These are phyloP conservation scores for Holacanthella duospinosa DNA, from an alignment of 2,888 invertebrate species.

Conservation along the genomic window DNA sequence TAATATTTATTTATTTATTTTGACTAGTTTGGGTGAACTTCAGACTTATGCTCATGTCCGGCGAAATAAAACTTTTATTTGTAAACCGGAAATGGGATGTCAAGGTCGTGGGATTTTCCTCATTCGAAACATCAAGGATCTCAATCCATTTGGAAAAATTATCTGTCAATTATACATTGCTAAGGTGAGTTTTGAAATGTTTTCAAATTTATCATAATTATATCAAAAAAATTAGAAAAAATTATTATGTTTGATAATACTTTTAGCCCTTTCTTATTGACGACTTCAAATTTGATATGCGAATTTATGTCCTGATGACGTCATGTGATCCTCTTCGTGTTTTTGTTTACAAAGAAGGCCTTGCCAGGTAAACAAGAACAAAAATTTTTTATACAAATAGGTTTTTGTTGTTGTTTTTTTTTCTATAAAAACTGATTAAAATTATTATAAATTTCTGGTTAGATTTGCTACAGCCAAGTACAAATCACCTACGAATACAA, in stretches of 20 bases:
- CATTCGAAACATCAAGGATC: slow-evolving; percentile 64
- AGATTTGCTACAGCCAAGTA: slow-evolving; percentile 83
- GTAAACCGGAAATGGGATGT: slow-evolving; percentile 84
- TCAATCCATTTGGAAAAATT: slow-evolving; percentile 66
- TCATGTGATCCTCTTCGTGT: slow-evolving; percentile 81
- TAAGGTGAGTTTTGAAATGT: slow-evolving; percentile 46
- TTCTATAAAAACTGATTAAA: background rate
- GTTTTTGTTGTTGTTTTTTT: no score
- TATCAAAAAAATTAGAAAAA: background rate
- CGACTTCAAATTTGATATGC: slow-evolving; percentile 83
- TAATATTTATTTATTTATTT: background rate
- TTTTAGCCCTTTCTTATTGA: slow-evolving; percentile 72
- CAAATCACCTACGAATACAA: slow-evolving; percentile 67
- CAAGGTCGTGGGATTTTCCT: slow-evolving; percentile 82
- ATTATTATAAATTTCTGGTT: slow-evolving; percentile 13
- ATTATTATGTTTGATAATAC: no score
- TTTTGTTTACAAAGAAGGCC: slow-evolving; percentile 82
- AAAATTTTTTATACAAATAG: slow-evolving; percentile 1
- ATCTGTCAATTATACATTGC: slow-evolving; percentile 72
- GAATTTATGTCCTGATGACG: slow-evolving; percentile 77
- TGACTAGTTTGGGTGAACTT: slow-evolving; percentile 58
- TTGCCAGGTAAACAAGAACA: slow-evolving; percentile 53
- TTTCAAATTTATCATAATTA: background rate
- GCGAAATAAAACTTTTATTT: slow-evolving; percentile 67
- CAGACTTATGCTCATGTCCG: slow-evolving; percentile 58